These are phyloP conservation scores for Plemyria rubiginata DNA, from an alignment of 2,888 invertebrate species.

Conservation along the genomic window DNA sequence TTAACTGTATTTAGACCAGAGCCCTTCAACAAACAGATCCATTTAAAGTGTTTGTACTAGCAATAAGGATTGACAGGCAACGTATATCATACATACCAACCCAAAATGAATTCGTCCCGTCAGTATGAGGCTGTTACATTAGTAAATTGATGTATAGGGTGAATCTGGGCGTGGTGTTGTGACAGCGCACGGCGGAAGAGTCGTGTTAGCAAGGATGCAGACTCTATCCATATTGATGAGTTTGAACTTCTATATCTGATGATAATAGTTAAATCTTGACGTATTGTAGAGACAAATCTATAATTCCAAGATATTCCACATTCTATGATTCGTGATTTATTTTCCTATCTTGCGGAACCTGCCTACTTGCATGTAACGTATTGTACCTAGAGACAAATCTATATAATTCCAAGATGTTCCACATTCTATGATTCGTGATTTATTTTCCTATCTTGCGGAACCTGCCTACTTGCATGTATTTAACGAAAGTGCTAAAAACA, in stretches of 20 bases:
- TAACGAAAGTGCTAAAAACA: too few species aligned
- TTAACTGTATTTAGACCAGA: background rate
- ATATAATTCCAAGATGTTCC: too few species aligned
- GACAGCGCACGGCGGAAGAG: conserved; percentile 74
- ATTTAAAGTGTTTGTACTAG: conserved; percentile 4
- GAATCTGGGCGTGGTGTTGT: conserved; percentile 73
- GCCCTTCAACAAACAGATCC: background rate
- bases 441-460: too few species aligned
- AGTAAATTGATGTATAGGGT: conserved; percentile 59
- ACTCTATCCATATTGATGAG: conserved; percentile 27
- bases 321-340: too few species aligned
- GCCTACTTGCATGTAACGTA: too few species aligned
- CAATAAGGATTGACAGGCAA: conserved; percentile 56
- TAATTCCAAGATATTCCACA: too few species aligned
- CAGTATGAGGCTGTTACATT: conserved; percentile 47
- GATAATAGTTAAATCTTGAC: background rate
- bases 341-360: too few species aligned
- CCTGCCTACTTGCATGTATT: too few species aligned
- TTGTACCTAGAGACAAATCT: too few species aligned
- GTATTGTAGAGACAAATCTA: too few species aligned
- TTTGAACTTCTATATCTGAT: conserved; percentile 1
- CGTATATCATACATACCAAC: conserved; percentile 44
- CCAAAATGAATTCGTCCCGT: conserved; percentile 60
- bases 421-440: too few species aligned
- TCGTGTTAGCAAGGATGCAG: conserved; percentile 57